Base-by-base conservation (phyloP, 2,797 vertebrate genomes). In the Furcifer pardalis region DNA sequence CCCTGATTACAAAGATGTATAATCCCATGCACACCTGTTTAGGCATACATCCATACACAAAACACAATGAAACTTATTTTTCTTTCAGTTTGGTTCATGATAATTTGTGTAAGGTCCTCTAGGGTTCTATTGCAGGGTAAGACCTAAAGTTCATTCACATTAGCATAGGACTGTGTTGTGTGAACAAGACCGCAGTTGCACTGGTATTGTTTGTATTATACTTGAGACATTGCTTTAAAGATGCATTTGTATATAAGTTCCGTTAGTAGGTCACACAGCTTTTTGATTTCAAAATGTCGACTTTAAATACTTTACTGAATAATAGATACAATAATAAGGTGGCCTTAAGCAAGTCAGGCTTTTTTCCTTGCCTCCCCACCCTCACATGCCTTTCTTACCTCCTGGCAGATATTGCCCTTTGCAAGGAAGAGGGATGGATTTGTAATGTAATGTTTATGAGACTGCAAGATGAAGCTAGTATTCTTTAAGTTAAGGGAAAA, bases 261-360 rank as follows among this genome's bases (percentile, higher is more conserved):
- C 46, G 2, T 27, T 71, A 59, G 56, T 44, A n/a, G 8, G 42
- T 76, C 52, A 30, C 2, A 65, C 3, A 65, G 40, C 0, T 2
- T 23, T 21, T 66, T 7, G 4, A 74, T 79, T 81, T 65, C 82
- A 23, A 81, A 76, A 81, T 79, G 12, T 52, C 60, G 19, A 25
- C 0, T 52, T 44, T 44, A 82, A 86, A 52, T 21, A 25, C n/a
- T 35, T 27, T 8, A 81, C 72, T 59, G 49, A 83, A 30, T 4
- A 82, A 82, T 5, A 84, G 42, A 49, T 25, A 87, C 90, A 77
- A 0, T 3, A 81, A 71, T 89, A 69, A 35, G 1, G 73, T 3
- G 0, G 3, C 73, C 69, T 74, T 82, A 81, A 0, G 1, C 1
- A 84, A 49, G 40, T 12, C 42, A 73, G 10, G 66, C 84, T 66